These are phyloP conservation scores for Mus caroli DNA, from an alignment of 2,797 vertebrate species.

Conservation along the genomic window DNA sequence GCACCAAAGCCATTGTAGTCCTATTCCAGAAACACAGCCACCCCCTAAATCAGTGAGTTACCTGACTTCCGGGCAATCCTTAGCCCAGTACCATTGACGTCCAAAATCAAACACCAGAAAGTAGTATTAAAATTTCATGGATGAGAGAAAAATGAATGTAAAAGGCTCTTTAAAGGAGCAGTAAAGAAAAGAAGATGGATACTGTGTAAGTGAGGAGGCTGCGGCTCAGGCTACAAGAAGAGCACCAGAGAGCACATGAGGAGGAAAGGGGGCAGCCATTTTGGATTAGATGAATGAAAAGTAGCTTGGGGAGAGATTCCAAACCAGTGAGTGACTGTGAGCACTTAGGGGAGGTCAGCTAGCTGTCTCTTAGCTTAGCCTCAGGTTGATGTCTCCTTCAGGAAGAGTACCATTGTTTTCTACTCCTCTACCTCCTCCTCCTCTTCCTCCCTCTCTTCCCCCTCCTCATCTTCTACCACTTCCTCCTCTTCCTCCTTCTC, in stretches of 20 bases:
- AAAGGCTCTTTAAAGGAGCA: not conserved
- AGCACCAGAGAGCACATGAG: not conserved
- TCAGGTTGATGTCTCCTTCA: not conserved
- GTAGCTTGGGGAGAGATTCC: not conserved
- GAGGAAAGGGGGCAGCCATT: not conserved
- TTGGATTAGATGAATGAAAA: not conserved
- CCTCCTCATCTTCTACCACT: no score
- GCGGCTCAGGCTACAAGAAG: not conserved
- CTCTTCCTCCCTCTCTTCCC: not conserved
- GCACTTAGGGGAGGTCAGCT: not conserved
- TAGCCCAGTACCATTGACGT: not conserved
- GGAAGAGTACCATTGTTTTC: not conserved
- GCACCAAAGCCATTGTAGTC: not conserved
- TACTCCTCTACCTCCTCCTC: not conserved
- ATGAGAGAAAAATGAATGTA: not conserved
- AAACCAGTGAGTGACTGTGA: not conserved
- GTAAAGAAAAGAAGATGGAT: not conserved
- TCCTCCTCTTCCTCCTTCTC: not conserved
- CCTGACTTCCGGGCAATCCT: not conserved
- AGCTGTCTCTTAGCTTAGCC: not conserved
- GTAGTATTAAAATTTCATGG: not conserved
- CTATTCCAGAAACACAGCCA: not conserved
- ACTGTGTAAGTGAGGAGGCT: not conserved
- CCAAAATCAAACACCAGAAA: constrained; percentile 7
- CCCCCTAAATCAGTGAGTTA: not conserved